These are phyloP conservation scores for Hesperophylax magnus DNA, from an alignment of 1,140 invertebrate species.

Conservation along the genomic window DNA sequence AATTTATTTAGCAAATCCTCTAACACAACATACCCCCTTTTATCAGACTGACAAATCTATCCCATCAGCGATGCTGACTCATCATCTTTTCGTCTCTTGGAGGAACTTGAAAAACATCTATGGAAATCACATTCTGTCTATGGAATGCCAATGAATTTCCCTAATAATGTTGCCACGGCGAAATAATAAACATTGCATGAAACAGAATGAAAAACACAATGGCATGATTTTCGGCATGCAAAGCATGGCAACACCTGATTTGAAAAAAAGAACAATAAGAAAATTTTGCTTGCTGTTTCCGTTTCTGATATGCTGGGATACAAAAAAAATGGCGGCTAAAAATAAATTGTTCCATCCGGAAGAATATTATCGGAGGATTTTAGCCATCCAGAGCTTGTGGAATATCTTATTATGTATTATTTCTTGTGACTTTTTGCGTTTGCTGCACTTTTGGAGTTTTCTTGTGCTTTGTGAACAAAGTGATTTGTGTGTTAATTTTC, in stretches of 20 bases:
- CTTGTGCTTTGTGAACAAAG: slow-evolving; percentile 22
- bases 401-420: neutral
- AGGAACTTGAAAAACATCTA: slow-evolving; percentile 13
- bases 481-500: slow-evolving; percentile 35
- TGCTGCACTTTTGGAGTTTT: slow-evolving; percentile 15
- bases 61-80: neutral
- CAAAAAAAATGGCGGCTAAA: slow-evolving; percentile 11
- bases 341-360: neutral
- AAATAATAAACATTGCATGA: slow-evolving; percentile 34
- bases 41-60: neutral
- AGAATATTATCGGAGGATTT: slow-evolving; percentile 5
- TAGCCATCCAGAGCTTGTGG: slow-evolving; percentile 3
- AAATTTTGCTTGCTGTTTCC: slow-evolving; percentile 34
- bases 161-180: slow-evolving; percentile 3
- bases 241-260: slow-evolving; percentile 26
- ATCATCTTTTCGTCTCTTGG: slow-evolving; percentile 3
- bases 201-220: neutral
- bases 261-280: slow-evolving; percentile 19
- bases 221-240: slow-evolving; percentile 31
- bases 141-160: slow-evolving; percentile 8
- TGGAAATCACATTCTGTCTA: slow-evolving; percentile 21
- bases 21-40: neutral
- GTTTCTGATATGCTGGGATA: neutral
- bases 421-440: slow-evolving; percentile 20
- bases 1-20: slow-evolving; percentile 4